A percentile compares a stretch with the other conserved stretches of the same genome.
These are phyloP conservation scores for Australoheros scitulus DNA, from an alignment of 2,113 vertebrate species.

Conservation along the genomic window DNA sequence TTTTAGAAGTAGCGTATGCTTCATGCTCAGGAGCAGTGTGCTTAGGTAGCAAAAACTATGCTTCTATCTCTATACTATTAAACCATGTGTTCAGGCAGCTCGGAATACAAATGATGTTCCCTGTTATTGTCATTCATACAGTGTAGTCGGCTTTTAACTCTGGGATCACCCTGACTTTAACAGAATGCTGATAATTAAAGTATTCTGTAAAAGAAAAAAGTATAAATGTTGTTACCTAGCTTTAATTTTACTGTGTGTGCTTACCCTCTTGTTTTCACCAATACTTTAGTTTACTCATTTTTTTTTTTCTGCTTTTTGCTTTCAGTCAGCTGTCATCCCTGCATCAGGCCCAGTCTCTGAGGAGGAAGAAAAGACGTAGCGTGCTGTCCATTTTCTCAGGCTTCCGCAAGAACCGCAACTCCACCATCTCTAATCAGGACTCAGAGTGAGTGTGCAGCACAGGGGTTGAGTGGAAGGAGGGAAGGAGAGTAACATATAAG, in stretches of 20 bases:
- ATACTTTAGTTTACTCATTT: background rate
- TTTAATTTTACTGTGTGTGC: background rate
- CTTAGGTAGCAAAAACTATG: background rate
- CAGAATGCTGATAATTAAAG: slow-evolving; percentile 2
- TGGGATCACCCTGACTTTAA: background rate
- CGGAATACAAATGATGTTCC: background rate
- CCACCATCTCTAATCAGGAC: slow-evolving; percentile 77
- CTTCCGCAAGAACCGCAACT: slow-evolving; percentile 82
- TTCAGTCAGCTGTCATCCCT: slow-evolving; percentile 80
- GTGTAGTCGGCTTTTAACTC: background rate
- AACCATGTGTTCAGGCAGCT: background rate
- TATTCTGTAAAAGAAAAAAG: background rate
- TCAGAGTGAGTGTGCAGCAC: slow-evolving; percentile 59
- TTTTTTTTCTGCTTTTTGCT: background rate
- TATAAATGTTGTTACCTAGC: background rate
- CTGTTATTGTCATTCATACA: background rate
- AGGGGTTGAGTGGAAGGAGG: slow-evolving; percentile 5
- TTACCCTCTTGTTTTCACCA: background rate
- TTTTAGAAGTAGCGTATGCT: background rate
- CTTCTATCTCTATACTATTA: background rate
- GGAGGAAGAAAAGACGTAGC: slow-evolving; percentile 81
- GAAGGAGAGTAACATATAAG: slow-evolving; percentile 18
- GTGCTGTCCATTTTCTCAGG: slow-evolving; percentile 81
- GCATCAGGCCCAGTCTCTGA: slow-evolving; percentile 79
- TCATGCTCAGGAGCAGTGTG: background rate